Conservation (phyloP, 2,797 vertebrate genomes). For the Sebastes taczanowskii region DNA sequence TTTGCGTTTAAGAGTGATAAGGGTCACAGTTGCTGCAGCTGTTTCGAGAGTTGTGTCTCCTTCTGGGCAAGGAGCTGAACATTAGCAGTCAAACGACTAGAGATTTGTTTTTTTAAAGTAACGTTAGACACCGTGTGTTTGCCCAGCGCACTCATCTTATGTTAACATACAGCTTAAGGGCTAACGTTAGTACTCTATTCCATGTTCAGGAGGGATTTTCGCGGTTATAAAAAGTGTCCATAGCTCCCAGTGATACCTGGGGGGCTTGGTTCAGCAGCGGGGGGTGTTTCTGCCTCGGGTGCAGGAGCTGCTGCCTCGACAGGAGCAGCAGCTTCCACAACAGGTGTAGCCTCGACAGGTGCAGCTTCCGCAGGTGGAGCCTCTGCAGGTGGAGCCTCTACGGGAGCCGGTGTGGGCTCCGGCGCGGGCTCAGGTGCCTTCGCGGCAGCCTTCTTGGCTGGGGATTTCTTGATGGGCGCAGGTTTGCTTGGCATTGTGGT, state of each 20-base stretch:
- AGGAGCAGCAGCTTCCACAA: background rate
- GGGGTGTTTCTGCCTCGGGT: constrained; percentile 35
- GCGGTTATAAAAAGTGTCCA: background rate
- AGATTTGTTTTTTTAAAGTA: background rate
- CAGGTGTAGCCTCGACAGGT: background rate
- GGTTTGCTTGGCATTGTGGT: constrained; percentile 83
- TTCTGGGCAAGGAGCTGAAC: background rate
- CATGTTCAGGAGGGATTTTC: background rate
- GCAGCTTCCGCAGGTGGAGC: constrained; percentile 29
- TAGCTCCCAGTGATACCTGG: constrained; percentile 46
- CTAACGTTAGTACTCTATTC: background rate
- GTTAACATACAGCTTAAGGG: background rate
- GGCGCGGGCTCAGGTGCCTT: constrained; percentile 62
- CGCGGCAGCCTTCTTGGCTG: constrained; percentile 67
- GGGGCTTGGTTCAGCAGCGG: constrained; percentile 40
- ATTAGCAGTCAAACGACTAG: background rate
- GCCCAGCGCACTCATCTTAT: background rate
- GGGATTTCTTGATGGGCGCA: constrained; percentile 82
- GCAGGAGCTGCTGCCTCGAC: constrained; percentile 29
- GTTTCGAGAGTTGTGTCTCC: background rate
- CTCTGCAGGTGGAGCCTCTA: background rate
- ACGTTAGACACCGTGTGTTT: background rate
- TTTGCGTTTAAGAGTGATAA: background rate
- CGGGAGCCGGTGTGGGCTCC: constrained; percentile 15
- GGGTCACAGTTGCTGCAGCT: background rate